Percentiles rank a stretch among this genome's conserved stretches.
phyloP scores from a whole-genome alignment of 2,888 invertebrate genomes.

The Noctuana brunneofusca region DNA sequence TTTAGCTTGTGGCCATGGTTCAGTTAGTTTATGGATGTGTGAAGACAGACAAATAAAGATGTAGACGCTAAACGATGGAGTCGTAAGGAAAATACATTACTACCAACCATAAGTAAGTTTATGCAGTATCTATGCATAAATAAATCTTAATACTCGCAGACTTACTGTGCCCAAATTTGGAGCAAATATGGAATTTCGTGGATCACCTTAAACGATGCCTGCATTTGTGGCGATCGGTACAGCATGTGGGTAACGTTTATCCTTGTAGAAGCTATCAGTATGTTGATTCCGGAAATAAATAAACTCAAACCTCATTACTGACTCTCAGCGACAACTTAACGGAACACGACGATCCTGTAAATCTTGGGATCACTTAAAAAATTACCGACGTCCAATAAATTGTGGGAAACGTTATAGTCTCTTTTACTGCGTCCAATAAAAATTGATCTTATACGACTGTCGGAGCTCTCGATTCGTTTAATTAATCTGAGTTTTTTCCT shows the following conservation, averaged over 20 bases:
- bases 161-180: neutral
- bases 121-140: no score
- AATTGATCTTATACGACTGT: slow-evolving; percentile 46
- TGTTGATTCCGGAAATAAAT: slow-evolving; percentile 20
- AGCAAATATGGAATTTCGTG: neutral
- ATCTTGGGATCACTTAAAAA: slow-evolving; percentile 37
- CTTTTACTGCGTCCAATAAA: slow-evolving; percentile 48
- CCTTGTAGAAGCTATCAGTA: neutral
- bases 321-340: slow-evolving; percentile 35
- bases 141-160: no score
- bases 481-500: slow-evolving; percentile 49
- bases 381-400: slow-evolving; percentile 50
- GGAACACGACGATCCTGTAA: slow-evolving; percentile 35
- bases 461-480: slow-evolving; percentile 46
- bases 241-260: neutral
- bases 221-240: no score
- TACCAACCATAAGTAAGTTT: no score
- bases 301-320: slow-evolving; percentile 24
- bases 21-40: slow-evolving; percentile 1
- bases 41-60: neutral
- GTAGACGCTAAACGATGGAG: neutral
- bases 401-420: slow-evolving; percentile 43
- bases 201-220: no score
- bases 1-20: neutral
- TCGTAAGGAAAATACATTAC: neutral